These are phyloP conservation scores for Platycheirus albimanus DNA, from an alignment of 2,888 invertebrate genomes.

Conservation along the genomic window DNA sequence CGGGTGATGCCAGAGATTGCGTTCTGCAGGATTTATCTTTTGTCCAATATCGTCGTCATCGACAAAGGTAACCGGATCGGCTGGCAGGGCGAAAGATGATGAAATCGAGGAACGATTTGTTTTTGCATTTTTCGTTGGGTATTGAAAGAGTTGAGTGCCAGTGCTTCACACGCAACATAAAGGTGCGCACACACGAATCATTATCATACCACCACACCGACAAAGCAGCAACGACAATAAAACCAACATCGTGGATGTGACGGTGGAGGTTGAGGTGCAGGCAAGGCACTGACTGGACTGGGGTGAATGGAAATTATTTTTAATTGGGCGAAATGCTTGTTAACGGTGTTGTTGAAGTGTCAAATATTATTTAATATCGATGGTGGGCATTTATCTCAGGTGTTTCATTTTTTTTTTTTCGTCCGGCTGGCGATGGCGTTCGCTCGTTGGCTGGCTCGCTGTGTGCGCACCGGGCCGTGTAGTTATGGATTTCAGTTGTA, in stretches of 20 bases:
- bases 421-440: constrained; percentile 5
- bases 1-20: constrained; percentile 64
- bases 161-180: constrained; percentile 45
- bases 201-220: constrained; percentile 21
- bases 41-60: constrained; percentile 1
- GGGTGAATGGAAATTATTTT: constrained; percentile 73
- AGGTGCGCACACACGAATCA: constrained; percentile 32
- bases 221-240: constrained; percentile 7
- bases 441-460: neutral
- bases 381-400: constrained; percentile 71
- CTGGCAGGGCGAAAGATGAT: constrained; percentile 41
- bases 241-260: constrained; percentile 21
- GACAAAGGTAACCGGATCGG: neutral
- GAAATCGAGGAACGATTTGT: too few relatives aligned
- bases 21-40: constrained; percentile 48
- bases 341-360: constrained; percentile 74
- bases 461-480: constrained; percentile 16
- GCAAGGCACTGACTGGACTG: too few relatives aligned
- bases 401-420: constrained; percentile 19
- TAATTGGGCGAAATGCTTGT: constrained; percentile 74
- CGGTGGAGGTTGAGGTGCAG: too few relatives aligned
- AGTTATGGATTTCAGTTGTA: constrained; percentile 67
- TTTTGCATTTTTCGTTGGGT: too few relatives aligned
- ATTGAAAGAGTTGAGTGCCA: constrained; percentile 35
- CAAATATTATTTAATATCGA: constrained; percentile 74